phyloP scores from a whole-genome alignment of 2,797 vertebrate genomes.

The Stomatorhinus walkeri region DNA sequence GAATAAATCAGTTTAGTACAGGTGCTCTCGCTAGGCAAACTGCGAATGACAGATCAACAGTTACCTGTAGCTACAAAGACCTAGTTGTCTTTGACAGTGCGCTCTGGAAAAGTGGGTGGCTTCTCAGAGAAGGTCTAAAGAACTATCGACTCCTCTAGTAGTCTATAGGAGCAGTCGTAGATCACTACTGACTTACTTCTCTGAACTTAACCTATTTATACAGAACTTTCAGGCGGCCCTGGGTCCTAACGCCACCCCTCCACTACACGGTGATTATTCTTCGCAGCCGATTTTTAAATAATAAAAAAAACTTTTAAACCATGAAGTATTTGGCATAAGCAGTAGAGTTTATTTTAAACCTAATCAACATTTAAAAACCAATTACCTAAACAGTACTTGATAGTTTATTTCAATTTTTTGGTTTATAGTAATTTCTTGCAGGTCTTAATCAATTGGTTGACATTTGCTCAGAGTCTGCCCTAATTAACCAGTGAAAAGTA shows the following conservation, averaged over 20 bases:
- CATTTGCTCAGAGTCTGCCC: neutral
- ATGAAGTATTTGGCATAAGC: neutral
- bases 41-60: neutral
- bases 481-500: neutral
- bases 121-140: conserved; percentile 4
- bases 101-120: neutral
- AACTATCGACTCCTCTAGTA: neutral
- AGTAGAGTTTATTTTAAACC: neutral
- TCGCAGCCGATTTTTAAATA: neutral
- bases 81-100: neutral
- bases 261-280: neutral
- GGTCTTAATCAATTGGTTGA: neutral
- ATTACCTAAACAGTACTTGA: neutral
- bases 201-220: conserved; percentile 50
- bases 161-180: conserved; percentile 16
- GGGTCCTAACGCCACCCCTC: conserved; percentile 33
- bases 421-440: neutral
- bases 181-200: conserved; percentile 40
- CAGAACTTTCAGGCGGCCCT: conserved; percentile 11
- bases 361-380: neutral
- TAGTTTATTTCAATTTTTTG: neutral
- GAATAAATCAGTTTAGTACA: neutral
- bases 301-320: neutral
- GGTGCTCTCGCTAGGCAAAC: conserved; percentile 12
- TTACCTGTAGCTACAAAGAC: neutral